Conservation (phyloP, 2,113 vertebrate genomes). For the Sander vitreus region DNA sequence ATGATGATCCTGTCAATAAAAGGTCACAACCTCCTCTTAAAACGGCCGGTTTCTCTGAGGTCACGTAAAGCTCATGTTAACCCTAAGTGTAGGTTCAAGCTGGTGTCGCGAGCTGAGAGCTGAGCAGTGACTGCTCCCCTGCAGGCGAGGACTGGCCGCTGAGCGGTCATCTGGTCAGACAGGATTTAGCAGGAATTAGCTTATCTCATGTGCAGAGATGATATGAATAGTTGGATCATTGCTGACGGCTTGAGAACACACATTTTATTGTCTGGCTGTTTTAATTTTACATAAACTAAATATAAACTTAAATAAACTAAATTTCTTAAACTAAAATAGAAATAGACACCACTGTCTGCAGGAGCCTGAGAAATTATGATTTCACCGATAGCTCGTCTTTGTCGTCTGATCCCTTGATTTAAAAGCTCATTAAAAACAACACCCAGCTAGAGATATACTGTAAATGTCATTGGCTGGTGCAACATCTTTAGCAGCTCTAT, state of each 20-base stretch:
- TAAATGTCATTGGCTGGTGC: not conserved
- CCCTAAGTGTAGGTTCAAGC: constrained; percentile 69
- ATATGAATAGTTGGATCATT: constrained; percentile 24
- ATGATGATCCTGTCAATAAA: constrained; percentile 81
- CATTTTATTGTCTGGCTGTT: constrained; percentile 12
- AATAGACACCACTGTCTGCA: constrained; percentile 4
- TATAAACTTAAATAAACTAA: too few relatives aligned
- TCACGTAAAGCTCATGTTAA: constrained; percentile 69
- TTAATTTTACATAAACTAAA: constrained; percentile 32
- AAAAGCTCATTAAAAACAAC: constrained; percentile 28
- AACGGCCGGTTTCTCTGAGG: constrained; percentile 59
- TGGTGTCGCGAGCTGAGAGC: constrained; percentile 35
- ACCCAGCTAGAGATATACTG: constrained; percentile 3
- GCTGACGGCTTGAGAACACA: constrained; percentile 12
- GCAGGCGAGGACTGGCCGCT: constrained; percentile 20
- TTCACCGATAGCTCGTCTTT: constrained; percentile 23
- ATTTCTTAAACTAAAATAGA: constrained; percentile 49
- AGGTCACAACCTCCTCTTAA: constrained; percentile 76
- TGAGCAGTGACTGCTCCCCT: constrained; percentile 16
- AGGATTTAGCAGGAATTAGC: constrained; percentile 62
- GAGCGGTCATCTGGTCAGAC: constrained; percentile 57
- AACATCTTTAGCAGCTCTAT: constrained; percentile 24
- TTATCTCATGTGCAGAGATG: constrained; percentile 41
- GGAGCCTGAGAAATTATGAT: constrained; percentile 32
- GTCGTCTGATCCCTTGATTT: constrained; percentile 57